Percentiles rank a stretch among this genome's conserved stretches.
phyloP scores from a whole-genome alignment of 2,888 invertebrate species.

The Graphium colonna region DNA sequence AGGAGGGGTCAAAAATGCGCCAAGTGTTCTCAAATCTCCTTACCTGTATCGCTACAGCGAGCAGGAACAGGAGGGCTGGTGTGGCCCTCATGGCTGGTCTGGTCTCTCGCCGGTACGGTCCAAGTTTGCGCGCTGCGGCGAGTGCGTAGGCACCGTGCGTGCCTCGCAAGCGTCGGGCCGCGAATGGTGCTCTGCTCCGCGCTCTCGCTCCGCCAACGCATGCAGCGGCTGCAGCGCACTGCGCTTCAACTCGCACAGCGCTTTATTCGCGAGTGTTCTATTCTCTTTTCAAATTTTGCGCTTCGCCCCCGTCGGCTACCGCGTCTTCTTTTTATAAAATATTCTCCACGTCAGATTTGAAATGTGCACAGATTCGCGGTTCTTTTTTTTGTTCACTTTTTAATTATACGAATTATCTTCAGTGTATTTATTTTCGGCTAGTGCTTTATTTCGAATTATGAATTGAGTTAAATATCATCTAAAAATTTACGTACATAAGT shows the following conservation, averaged over 20 bases:
- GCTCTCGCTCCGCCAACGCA: constrained; percentile 26
- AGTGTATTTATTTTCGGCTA: not conserved
- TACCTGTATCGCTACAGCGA: constrained; percentile 39
- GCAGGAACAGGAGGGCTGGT: constrained; percentile 51
- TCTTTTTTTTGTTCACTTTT: not conserved
- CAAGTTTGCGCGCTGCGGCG: constrained; percentile 48
- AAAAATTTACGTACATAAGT: not conserved
- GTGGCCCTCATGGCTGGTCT: constrained; percentile 55
- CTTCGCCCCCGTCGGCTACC: not conserved
- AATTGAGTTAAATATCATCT: not conserved
- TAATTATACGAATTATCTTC: not conserved
- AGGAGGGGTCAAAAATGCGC: too few relatives aligned
- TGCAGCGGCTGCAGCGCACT: constrained; percentile 7
- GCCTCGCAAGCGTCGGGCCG: constrained; percentile 60
- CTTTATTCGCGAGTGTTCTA: not conserved
- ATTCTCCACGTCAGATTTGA: not conserved
- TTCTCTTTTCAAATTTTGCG: not conserved
- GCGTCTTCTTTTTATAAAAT: not conserved
- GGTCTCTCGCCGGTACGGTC: constrained; percentile 40
- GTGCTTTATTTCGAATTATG: not conserved
- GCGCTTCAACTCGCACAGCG: constrained; percentile 13
- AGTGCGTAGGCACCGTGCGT: constrained; percentile 58
- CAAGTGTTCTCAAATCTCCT: too few relatives aligned
- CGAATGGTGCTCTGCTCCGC: constrained; percentile 48
- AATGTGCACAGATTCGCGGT: not conserved